Base-by-base conservation (phyloP, 2,888 invertebrate species). In the Trachelus iudaicus region DNA sequence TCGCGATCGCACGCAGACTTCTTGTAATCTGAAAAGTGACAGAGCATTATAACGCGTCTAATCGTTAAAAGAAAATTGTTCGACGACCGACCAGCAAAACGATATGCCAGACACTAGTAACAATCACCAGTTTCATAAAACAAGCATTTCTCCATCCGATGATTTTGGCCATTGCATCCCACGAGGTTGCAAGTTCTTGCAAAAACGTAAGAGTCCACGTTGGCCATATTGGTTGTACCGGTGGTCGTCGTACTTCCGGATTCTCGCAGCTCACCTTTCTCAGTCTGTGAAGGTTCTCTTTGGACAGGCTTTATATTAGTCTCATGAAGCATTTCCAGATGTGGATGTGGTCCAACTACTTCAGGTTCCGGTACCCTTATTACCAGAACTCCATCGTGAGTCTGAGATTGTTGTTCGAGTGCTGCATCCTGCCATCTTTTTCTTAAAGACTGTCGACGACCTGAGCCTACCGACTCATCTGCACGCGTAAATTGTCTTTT, bases 1-100 rank as follows among this genome's bases (percentile, higher is more conserved):
- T 97, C 97, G 34, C 97, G 93, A 88, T 96, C 96, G 86, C 97
- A 97, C 0, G 97, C 97, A 0, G 96, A 96, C 89, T 96, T 96
- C 91, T 96, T 96, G 90, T 96, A 96, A 91, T 96, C 96, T 96
- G 92, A 68, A 87, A 89, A 73, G 23, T 56, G 56, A 56, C 23
- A 56, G 69, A 73, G 77, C 73, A 69, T 79, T 78, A 79, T 78
- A 79, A 71, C 15, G 4, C 30, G 71, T 30, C 71, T 15, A 71
- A 30, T 15, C 71, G 23, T 23, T 34, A 31, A 31, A 1, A 31
- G 31, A 71, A 71, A 71, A 71, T 56, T 56, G 2, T 56, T 56
- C 56, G 56, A 56, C 56, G 56, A 56, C 56, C 56, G 56, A 56
- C 56, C 56, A 56, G 56, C 23, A 56, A 56, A 56, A 56, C 56